Evolutionary conservation across 2,888 invertebrate species (phyloP), one percentile per base, ranked within the genome.

Genomic region (Volucella zonaria): DNA sequence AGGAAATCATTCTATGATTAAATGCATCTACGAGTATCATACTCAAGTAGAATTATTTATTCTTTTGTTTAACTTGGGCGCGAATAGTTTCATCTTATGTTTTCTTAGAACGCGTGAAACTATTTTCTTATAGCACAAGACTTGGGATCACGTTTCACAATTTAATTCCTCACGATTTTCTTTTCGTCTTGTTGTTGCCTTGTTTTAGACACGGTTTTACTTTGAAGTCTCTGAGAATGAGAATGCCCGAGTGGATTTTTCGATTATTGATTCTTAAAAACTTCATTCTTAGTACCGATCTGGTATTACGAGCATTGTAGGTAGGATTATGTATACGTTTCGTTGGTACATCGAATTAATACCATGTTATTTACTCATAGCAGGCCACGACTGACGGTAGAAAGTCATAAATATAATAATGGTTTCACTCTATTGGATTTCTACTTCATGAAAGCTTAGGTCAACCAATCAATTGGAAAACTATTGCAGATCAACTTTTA

Each of bases 261-360:
- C 42, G 61, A 54, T 71, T 82, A 77, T 82, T 71, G 71, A 54
- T 66, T 76, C 31, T 77, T 67, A 54, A 23, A 76, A 71, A 70
- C 43, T 71, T 70, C 42, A 59, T 66, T 49, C 49, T 31, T 31
- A 31, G 31, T 31, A 31, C 6, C 31, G 31, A 6, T 6, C 31
- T 31, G 31, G 31, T 31, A 6, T 6, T 14, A n/a, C 12, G 56
- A 40, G 31, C 43, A 12, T 38, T 56, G 40, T 49, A 70, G 45
- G 47, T 58, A 12, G 58, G 47, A 70, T 70, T 70, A 51, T 14
- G 51, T 71, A 15, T 6, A 6, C 8, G n/a, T 49, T 38, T 47
- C 40, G n/a, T 14, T 10, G n/a, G n/a, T 38, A 3, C 38, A 38
- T 23, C 23, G 11, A 47, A 38, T 54, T 23, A 64, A 64, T 23